A percentile compares a stretch with the other conserved stretches of the same genome.
Conservation (phyloP, 2,888 invertebrate species). For the Caenorhabditis sp. region DNA sequence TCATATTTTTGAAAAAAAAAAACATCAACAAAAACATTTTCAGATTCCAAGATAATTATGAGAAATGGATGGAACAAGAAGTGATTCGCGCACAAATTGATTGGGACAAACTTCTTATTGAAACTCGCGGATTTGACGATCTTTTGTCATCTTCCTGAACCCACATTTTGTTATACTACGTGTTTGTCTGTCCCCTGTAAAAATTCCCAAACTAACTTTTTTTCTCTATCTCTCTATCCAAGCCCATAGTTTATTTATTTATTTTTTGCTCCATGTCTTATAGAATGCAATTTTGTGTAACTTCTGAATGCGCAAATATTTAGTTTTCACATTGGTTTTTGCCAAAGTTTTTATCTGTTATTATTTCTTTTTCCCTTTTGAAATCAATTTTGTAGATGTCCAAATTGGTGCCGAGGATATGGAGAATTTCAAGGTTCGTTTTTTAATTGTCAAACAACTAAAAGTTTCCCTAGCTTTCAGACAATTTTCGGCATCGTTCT, state of each 20-base stretch:
- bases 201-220: background rate
- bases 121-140: conserved; percentile 24
- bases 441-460: no score
- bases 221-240: background rate
- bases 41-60: conserved; percentile 77
- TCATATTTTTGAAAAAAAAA: background rate
- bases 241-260: background rate
- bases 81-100: conserved; percentile 80
- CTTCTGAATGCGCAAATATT: background rate
- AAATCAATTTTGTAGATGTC: background rate
- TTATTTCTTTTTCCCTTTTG: background rate
- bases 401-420: background rate
- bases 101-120: conserved; percentile 75
- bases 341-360: background rate
- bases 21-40: conserved; percentile 3
- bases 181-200: background rate
- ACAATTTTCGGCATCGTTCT: background rate
- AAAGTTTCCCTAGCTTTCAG: background rate
- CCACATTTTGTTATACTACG: background rate
- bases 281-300: background rate
- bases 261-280: background rate
- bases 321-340: background rate
- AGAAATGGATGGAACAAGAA: conserved; percentile 93
- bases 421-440: background rate
- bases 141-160: conserved; percentile 11